phyloP scores from a whole-genome alignment of 2,113 vertebrate species.

The Archocentrus centrarchus region DNA sequence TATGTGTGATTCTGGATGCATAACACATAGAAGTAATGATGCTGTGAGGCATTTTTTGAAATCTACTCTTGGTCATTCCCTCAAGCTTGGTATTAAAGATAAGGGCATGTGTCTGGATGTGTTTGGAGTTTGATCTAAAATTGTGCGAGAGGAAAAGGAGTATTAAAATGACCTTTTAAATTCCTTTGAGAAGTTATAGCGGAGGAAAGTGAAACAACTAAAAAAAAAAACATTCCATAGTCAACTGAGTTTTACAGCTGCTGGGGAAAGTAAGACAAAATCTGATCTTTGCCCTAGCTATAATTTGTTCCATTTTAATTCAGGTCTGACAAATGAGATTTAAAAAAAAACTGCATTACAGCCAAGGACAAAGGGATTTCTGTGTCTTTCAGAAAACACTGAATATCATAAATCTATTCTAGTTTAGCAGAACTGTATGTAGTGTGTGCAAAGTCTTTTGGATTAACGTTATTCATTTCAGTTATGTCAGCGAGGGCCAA shows the following conservation, averaged over 20 bases:
- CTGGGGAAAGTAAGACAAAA: slow-evolving; percentile 65
- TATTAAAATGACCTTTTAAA: slow-evolving; percentile 72
- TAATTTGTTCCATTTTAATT: slow-evolving; percentile 75
- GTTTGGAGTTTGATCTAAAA: slow-evolving; percentile 61
- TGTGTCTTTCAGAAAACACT: slow-evolving; percentile 47
- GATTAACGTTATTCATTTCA: not conserved
- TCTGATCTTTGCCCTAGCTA: slow-evolving; percentile 67
- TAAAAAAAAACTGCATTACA: slow-evolving; percentile 50
- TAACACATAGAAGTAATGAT: slow-evolving; percentile 35
- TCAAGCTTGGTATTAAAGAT: slow-evolving; percentile 83
- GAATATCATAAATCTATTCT: slow-evolving; percentile 21
- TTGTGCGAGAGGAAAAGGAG: slow-evolving; percentile 18
- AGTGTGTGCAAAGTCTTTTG: not conserved
- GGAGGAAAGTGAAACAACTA: slow-evolving; percentile 43
- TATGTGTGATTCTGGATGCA: slow-evolving; percentile 27
- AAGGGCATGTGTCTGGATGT: slow-evolving; percentile 58
- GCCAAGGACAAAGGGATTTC: slow-evolving; percentile 46
- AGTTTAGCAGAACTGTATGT: not conserved
- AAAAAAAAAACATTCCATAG: slow-evolving; percentile 25
- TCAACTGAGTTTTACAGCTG: slow-evolving; percentile 58
- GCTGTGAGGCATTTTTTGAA: slow-evolving; percentile 33
- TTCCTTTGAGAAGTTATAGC: slow-evolving; percentile 44
- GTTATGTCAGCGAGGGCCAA: not conserved
- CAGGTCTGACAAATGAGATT: slow-evolving; percentile 59
- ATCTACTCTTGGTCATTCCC: slow-evolving; percentile 61